phyloP scores from a whole-genome alignment of 2,888 invertebrate species.

The Spicauda simplicius region DNA sequence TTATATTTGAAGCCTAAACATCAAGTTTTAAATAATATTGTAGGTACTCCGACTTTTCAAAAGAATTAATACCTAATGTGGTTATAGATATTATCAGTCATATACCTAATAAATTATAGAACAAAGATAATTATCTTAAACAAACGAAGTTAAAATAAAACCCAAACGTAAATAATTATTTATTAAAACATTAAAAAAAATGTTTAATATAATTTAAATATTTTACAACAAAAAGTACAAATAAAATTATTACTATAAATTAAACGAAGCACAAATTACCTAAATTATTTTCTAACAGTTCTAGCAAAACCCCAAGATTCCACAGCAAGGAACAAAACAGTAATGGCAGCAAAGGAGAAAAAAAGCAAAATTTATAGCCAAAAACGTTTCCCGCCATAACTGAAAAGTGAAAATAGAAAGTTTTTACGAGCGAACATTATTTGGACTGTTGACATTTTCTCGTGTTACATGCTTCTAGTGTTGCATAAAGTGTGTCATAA shows the following conservation, averaged over 20 bases:
- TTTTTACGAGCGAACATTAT: slow-evolving; percentile 38
- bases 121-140: no score
- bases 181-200: no score
- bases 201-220: not conserved
- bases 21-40: no score
- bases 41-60: no score
- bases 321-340: not conserved
- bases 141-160: not conserved
- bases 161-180: not conserved
- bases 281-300: not conserved
- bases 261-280: not conserved
- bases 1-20: no score
- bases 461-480: slow-evolving; percentile 31
- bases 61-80: no score
- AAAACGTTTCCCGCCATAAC: slow-evolving; percentile 44
- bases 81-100: no score
- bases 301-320: slow-evolving; percentile 10
- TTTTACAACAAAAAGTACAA: not conserved
- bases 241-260: not conserved
- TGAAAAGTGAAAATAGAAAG: slow-evolving; percentile 48
- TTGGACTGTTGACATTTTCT: slow-evolving; percentile 35
- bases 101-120: no score
- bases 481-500: slow-evolving; percentile 30
- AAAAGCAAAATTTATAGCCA: slow-evolving; percentile 44
- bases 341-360: slow-evolving; percentile 40